These are phyloP conservation scores for Omphaloscelis lunosa DNA, from an alignment of 2,888 invertebrate genomes.

Conservation along the genomic window DNA sequence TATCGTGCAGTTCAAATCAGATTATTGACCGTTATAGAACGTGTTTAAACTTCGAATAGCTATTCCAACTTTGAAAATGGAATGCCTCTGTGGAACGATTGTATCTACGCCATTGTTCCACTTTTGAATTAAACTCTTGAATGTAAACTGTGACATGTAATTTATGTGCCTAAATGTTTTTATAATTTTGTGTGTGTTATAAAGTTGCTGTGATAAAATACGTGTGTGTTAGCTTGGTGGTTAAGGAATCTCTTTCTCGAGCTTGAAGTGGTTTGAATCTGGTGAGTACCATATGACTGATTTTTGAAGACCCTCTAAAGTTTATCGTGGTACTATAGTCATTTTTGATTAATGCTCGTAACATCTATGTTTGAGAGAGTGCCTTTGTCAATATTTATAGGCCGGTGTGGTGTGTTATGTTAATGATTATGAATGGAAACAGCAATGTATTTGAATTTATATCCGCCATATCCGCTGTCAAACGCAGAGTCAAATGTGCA, in stretches of 20 bases:
- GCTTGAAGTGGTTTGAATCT: background rate
- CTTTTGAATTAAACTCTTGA: constrained; percentile 34
- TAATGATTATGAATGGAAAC: background rate
- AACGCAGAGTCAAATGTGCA: background rate
- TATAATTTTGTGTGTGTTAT: background rate
- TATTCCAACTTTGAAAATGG: constrained; percentile 54
- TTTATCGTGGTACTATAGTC: background rate
- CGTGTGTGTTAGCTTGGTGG: no score
- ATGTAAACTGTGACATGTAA: constrained; percentile 1
- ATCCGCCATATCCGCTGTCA: background rate
- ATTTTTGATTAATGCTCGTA: background rate
- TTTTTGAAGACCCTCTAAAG: background rate
- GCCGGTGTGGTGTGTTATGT: background rate
- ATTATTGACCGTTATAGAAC: constrained; percentile 53
- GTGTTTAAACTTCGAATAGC: constrained; percentile 51
- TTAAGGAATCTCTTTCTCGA: background rate
- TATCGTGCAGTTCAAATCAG: constrained; percentile 39
- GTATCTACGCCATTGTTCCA: constrained; percentile 53
- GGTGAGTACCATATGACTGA: background rate
- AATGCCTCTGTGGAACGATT: constrained; percentile 38
- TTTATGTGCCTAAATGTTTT: background rate
- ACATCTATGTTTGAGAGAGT: background rate
- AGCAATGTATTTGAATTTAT: background rate
- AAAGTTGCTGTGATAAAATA: no score
- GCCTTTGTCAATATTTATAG: background rate